Conservation (phyloP, 2,113 vertebrate genomes). For the Lontra canadensis region DNA sequence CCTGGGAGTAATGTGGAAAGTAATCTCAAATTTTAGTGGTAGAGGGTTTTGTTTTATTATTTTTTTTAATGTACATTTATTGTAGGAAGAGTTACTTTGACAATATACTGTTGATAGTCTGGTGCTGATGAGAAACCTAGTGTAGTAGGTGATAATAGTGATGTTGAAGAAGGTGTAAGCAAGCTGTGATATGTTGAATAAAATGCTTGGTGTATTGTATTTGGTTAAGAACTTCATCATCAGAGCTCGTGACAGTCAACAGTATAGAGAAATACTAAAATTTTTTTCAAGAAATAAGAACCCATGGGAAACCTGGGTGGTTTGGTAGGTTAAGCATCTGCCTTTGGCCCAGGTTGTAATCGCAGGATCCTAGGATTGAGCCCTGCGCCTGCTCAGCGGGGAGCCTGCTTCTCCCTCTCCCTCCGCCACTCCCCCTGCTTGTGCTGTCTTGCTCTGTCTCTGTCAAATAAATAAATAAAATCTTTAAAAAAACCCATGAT, state of each 20-base stretch:
- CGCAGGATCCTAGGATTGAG: too few relatives aligned
- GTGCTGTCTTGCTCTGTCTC: not conserved
- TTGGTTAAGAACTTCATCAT: not conserved
- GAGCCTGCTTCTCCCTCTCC: not conserved
- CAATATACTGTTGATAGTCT: not conserved
- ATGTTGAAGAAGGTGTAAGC: not conserved
- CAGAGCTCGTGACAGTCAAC: not conserved
- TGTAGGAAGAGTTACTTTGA: slow-evolving; percentile 10
- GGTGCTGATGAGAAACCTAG: not conserved
- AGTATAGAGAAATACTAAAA: not conserved
- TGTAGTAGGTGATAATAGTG: not conserved
- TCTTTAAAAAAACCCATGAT: not conserved
- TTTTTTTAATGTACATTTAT: not conserved
- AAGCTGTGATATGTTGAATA: not conserved
- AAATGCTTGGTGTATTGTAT: slow-evolving; percentile 1
- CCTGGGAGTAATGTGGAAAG: not conserved
- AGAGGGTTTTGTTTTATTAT: not conserved
- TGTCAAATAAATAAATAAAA: not conserved
- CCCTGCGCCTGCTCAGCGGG: too few relatives aligned
- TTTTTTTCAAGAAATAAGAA: slow-evolving; percentile 45
- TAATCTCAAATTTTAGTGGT: slow-evolving; percentile 12
- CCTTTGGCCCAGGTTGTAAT: too few relatives aligned
- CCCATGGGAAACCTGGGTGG: too few relatives aligned
- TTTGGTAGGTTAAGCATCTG: too few relatives aligned
- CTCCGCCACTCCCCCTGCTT: not conserved